Evolutionary conservation across 2,113 vertebrate species (phyloP).

Genomic region (Uria aalge): DNA sequence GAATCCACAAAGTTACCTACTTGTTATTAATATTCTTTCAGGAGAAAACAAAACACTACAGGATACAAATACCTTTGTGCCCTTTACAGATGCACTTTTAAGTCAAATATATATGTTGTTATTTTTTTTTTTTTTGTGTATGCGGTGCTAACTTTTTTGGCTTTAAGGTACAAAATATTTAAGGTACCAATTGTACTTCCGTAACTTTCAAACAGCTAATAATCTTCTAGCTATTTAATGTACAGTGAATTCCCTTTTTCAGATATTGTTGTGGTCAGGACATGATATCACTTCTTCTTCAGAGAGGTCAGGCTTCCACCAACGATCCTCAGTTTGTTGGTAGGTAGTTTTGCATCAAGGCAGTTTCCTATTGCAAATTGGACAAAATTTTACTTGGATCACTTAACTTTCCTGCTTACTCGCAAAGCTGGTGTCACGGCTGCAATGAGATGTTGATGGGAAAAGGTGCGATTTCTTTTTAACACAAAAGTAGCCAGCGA

Average conservation of each 20-base stretch:
- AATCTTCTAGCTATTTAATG: not conserved
- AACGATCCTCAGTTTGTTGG: not conserved
- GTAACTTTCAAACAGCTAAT: not conserved
- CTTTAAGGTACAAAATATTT: not conserved
- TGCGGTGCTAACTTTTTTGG: not conserved
- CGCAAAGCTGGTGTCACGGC: not conserved
- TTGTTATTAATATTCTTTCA: not conserved
- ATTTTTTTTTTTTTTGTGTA: not conserved
- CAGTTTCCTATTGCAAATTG: not conserved
- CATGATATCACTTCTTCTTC: not conserved
- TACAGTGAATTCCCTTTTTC: not conserved
- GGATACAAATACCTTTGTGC: not conserved
- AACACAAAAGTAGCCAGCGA: not conserved
- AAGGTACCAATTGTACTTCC: not conserved
- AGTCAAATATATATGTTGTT: not conserved
- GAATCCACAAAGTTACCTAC: not conserved
- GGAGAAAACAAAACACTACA: not conserved
- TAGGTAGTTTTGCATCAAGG: not conserved
- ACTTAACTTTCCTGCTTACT: constrained; percentile 7
- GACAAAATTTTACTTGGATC: not conserved
- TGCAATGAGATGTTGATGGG: not conserved
- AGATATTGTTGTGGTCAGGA: not conserved
- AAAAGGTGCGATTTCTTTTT: not conserved
- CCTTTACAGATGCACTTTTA: not conserved
- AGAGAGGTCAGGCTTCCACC: not conserved